Evolutionary conservation across 2,888 invertebrate genomes (phyloP).

Genomic region (Lepidochrysops patricia): DNA sequence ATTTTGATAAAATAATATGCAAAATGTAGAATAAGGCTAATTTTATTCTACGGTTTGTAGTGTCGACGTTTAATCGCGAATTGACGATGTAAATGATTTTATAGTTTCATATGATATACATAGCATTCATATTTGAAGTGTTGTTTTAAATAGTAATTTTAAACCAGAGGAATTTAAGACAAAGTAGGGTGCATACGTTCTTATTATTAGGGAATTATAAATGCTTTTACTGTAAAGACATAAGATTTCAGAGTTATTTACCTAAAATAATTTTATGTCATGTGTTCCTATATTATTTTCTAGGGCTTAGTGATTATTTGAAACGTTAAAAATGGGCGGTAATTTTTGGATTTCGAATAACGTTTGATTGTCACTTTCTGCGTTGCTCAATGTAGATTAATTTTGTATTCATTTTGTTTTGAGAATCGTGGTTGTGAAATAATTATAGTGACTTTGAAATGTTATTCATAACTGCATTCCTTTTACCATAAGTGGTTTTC

Average conservation of each 20-base stretch:
- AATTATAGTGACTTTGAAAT: constrained; percentile 60
- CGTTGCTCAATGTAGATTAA: constrained; percentile 63
- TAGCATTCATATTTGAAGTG: constrained; percentile 1
- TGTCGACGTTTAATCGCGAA: neutral
- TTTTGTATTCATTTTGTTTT: constrained; percentile 35
- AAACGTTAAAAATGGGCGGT: constrained; percentile 1
- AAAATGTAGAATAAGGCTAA: neutral
- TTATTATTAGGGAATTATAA: neutral
- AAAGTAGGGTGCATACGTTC: neutral
- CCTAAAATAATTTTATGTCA: neutral
- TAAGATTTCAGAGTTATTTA: neutral
- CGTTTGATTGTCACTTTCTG: constrained; percentile 58
- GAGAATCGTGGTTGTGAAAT: constrained; percentile 64
- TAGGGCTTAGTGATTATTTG: neutral
- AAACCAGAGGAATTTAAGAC: constrained; percentile 1
- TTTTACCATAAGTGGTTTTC: no score
- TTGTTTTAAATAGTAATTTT: constrained; percentile 8
- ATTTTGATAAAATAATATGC: neutral
- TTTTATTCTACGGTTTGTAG: neutral
- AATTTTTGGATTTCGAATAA: constrained; percentile 39
- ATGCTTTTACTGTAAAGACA: constrained; percentile 2
- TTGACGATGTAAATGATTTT: neutral
- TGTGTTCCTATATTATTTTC: constrained; percentile 3
- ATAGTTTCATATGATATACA: constrained; percentile 3
- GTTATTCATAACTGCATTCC: constrained; percentile 42